A percentile compares a stretch with the other conserved stretches of the same genome.
Evolutionary conservation across 2,113 vertebrate genomes (phyloP).

Genomic region (Aepyceros melampus): DNA sequence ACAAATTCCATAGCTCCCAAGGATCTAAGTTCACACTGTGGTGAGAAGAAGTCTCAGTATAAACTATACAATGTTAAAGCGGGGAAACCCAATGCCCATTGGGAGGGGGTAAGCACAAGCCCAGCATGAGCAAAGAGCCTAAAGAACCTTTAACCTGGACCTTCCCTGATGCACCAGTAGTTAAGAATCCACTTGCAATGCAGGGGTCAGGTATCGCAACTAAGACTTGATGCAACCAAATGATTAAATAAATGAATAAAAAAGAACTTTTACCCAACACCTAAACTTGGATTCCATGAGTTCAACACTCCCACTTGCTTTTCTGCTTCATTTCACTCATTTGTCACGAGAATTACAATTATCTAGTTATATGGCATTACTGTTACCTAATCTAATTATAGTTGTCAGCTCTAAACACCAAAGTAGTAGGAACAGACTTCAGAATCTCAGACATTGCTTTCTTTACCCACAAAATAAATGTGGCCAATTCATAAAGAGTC

Average conservation of each 20-base stretch:
- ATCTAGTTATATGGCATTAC: neutral
- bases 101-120: neutral
- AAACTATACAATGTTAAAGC: neutral
- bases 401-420: neutral
- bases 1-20: neutral
- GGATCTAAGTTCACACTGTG: neutral
- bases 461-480: neutral
- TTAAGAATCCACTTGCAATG: neutral
- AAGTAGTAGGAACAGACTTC: neutral
- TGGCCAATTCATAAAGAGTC: neutral
- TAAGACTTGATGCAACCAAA: neutral
- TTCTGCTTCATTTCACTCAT: neutral
- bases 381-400: constrained; percentile 29
- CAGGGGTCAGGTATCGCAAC: neutral
- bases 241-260: neutral
- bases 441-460: neutral
- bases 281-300: neutral
- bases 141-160: neutral
- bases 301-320: neutral
- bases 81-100: neutral
- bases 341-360: neutral
- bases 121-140: neutral
- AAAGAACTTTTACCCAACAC: neutral
- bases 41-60: neutral
- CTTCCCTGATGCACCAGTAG: neutral